phyloP scores from a whole-genome alignment of 2,888 invertebrate species.

The Acrobasis repandana region DNA sequence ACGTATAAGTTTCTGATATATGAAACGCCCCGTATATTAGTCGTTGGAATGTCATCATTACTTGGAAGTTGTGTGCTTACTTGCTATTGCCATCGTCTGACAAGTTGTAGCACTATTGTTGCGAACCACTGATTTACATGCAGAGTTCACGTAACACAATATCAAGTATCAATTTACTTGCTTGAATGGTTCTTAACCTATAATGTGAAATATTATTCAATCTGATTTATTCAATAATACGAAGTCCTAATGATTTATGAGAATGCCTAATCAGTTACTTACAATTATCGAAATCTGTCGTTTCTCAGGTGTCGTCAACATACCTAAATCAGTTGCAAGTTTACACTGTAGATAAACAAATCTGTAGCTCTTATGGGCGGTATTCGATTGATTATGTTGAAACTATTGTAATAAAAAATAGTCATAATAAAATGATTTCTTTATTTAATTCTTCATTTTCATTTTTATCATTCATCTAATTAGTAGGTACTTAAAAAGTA shows the following conservation, averaged over 20 bases:
- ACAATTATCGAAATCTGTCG: too few relatives aligned
- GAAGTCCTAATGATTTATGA: neutral
- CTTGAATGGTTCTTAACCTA: neutral
- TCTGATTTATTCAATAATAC: neutral
- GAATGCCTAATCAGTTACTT: neutral
- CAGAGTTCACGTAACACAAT: neutral
- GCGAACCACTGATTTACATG: neutral
- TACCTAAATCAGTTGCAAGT: too few relatives aligned
- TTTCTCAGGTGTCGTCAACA: too few relatives aligned
- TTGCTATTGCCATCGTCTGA: conserved; percentile 1
- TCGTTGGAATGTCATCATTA: conserved; percentile 4
- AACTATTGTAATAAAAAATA: too few relatives aligned
- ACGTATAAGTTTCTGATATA: too few relatives aligned
- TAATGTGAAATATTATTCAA: neutral
- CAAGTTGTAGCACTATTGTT: neutral
- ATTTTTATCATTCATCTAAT: too few relatives aligned
- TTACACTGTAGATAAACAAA: too few relatives aligned
- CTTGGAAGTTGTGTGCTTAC: neutral
- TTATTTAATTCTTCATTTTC: too few relatives aligned
- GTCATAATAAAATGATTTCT: too few relatives aligned
- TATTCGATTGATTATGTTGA: too few relatives aligned
- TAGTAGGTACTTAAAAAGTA: too few relatives aligned
- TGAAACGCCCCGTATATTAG: neutral
- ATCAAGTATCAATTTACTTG: neutral
- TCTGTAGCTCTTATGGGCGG: too few relatives aligned